Evolutionary conservation across 2,888 invertebrate genomes (phyloP), one percentile per base, ranked within the genome.

Genomic region (Xanthia icteritia): DNA sequence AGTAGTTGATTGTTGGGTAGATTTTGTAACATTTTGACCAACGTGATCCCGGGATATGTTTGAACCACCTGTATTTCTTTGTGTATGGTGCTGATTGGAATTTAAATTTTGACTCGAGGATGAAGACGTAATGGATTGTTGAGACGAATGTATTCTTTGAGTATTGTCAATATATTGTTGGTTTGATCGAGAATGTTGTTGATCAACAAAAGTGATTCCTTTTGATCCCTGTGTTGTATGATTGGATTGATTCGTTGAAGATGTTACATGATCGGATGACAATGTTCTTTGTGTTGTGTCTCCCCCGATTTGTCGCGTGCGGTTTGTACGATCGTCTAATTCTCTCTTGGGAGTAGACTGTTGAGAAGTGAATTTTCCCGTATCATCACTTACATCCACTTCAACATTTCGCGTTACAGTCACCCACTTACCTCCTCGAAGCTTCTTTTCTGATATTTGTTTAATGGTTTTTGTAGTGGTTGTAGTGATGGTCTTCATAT

Each of bases 401-500:
- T 98, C 97, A 93, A 97, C 97, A 89, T 98, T 97, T 85, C 97
- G 94, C 74, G 97, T 97, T 79, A 97, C 97, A 31, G 97, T 94
- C 13, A 96, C 94, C 92, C 94, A 96, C 82, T 97, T 97, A 51
- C 96, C 97, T 56, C 93, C 96, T 65, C 96, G 95, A 54, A 97
- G 93, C 89, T 97, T 97, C 91, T 97, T 97, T 91, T 96, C 97
- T n/a, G 97, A 97, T 82, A 97, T 95, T 88, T 96, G 95, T 87
- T 97, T 96, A 86, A 97, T 97, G 51, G 95, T 96, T 89, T 97
- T 97, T 63, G 96, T 97, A 76, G 97, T 97, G 83, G 96, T 97
- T 61, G 94, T 91, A 66, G 93, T 90, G 48, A 93, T 82, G 75
- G 91, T 94, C 86, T 90, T 94, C 20, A 92, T 79, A 83, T 92